A percentile compares a stretch with the other conserved stretches of the same genome.
These are phyloP conservation scores for Boloria selene DNA, from an alignment of 2,888 invertebrate species.

Conservation along the genomic window DNA sequence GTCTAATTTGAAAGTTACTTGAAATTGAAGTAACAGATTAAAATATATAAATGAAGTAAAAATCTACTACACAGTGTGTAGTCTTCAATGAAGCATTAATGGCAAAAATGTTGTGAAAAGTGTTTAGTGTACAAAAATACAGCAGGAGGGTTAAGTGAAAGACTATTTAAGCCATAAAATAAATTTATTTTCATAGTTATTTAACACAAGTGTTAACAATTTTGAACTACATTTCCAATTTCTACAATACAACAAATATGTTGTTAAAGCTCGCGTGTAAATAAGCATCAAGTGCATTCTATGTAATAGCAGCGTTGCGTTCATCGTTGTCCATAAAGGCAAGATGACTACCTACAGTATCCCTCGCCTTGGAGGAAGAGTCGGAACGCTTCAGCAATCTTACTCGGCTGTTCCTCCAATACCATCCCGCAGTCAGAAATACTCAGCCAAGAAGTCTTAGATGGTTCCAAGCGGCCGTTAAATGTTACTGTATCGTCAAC, in stretches of 20 bases:
- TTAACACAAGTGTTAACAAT: constrained; percentile 74
- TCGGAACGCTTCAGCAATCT: constrained; percentile 97
- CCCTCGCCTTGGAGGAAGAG: constrained; percentile 99
- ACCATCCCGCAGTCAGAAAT: constrained; percentile 99
- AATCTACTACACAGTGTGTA: not conserved
- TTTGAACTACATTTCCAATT: constrained; percentile 70
- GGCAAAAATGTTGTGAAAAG: not conserved
- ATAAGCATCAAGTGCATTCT: constrained; percentile 74
- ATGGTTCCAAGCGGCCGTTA: constrained; percentile 97
- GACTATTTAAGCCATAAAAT: constrained; percentile 67
- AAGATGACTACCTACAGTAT: constrained; percentile 88
- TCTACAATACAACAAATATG: constrained; percentile 74
- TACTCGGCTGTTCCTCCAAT: constrained; percentile 98
- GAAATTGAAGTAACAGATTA: too few species aligned
- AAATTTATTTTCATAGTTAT: constrained; percentile 76
- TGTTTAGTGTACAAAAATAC: not conserved
- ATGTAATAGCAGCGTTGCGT: constrained; percentile 64
- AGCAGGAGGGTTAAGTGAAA: constrained; percentile 32
- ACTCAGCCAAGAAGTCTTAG: constrained; percentile 99
- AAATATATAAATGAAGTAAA: too few species aligned
- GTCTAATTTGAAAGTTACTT: too few species aligned
- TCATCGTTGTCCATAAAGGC: constrained; percentile 43
- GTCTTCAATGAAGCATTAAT: not conserved
- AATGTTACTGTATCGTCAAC: constrained; percentile 98
- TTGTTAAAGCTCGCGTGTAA: constrained; percentile 77